Base-by-base conservation (phyloP, 35 echinoderm and acorn worm species). In the Patiria miniata region DNA sequence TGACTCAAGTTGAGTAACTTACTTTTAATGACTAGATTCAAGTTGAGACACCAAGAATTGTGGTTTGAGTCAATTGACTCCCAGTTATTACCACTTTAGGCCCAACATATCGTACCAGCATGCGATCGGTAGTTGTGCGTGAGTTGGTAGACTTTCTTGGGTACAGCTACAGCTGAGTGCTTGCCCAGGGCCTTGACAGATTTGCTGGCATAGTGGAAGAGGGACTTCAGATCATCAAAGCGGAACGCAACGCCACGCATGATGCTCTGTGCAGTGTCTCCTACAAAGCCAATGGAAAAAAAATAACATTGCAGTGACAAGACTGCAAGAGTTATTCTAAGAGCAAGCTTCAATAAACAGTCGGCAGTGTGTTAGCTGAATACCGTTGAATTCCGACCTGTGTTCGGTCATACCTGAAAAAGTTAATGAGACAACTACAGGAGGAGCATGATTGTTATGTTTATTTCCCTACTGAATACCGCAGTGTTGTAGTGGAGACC, bases 211-310 rank as follows among this genome's bases (percentile, higher is more conserved):
- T 89, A 90, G 88, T 90, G 69, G 52, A 90, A 90, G 38, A 90
- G 81, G 51, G 88, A 83, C 36, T 90, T 90, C 15, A 90, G 47
- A 47, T 90, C 88, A 52, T 90, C 81, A 57, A 90, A 90, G 34
- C 88, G 79, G 81, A 90, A 90, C 21, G 88, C 80, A 51, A 90
- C 88, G 0, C 88, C 88, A 54, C 88, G 38, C 88, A 90, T 90
- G 68, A 90, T 90, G 73, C 88, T 90, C 61, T 90, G 88, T 37
- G 88, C 88, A 77, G 88, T 90, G 65, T 90, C 88, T 38, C 88
- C 88, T 90, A 51, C 39, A 79, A 78, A 29, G 1, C 2, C 51
- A 50, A 86, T 9, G 18, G 34, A 38, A 26, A n/a, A 81, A 82
- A 42, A 15, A 52, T 34, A 52, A 52, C 51, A 33, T 42, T 52